Conservation (phyloP, 2,113 vertebrate species). For the Sinosuthora webbiana region DNA sequence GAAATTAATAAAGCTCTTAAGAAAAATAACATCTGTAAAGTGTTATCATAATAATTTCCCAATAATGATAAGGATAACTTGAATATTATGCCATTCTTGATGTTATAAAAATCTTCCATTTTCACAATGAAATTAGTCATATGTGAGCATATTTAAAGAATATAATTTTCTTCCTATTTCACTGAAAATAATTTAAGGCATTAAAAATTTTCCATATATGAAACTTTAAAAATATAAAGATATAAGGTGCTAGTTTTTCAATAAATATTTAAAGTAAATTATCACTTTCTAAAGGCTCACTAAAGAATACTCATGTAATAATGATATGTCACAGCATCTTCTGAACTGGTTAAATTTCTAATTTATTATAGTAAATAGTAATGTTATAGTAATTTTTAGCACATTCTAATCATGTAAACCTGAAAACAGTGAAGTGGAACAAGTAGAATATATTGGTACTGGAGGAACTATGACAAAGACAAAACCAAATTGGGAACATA, state of each 20-base stretch:
- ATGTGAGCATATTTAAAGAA: neutral
- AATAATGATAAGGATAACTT: neutral
- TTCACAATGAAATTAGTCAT: neutral
- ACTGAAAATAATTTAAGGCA: neutral
- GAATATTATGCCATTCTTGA: neutral
- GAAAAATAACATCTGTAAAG: constrained; percentile 20
- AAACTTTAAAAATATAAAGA: neutral
- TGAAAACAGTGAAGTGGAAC: neutral
- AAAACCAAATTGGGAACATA: neutral
- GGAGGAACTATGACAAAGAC: neutral
- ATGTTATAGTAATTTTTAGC: neutral
- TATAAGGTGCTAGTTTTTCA: neutral
- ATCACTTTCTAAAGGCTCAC: neutral
- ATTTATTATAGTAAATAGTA: neutral
- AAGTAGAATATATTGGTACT: neutral
- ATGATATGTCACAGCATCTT: neutral
- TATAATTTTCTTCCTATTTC: neutral
- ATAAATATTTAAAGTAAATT: neutral
- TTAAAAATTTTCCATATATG: neutral
- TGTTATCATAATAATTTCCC: neutral
- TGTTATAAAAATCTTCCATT: neutral
- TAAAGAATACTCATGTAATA: neutral
- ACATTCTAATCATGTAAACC: neutral
- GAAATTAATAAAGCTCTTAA: neutral
- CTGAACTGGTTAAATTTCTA: neutral